A percentile compares a stretch with the other conserved stretches of the same genome.
These are phyloP conservation scores for Poeciliopsis turneri DNA, from an alignment of 2,797 vertebrate species.

Conservation along the genomic window DNA sequence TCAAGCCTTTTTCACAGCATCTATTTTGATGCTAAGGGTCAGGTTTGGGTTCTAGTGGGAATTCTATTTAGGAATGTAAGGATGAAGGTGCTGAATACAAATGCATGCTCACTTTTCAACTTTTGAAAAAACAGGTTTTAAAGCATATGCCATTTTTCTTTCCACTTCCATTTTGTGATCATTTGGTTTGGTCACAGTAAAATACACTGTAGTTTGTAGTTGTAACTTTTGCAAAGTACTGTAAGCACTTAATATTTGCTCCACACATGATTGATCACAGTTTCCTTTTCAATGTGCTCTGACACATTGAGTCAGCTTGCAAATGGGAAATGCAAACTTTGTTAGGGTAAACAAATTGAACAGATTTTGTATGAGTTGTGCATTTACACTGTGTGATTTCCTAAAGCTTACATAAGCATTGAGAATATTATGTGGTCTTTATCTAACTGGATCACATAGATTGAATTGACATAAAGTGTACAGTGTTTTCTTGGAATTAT, in stretches of 20 bases:
- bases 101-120: too few species aligned
- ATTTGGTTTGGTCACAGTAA: neutral
- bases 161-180: neutral
- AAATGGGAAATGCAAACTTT: slow-evolving; percentile 39
- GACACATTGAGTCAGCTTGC: slow-evolving; percentile 41
- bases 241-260: neutral
- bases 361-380: slow-evolving; percentile 33
- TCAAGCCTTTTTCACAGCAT: neutral
- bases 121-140: neutral
- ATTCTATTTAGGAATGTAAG: neutral
- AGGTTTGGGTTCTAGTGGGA: neutral
- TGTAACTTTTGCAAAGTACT: neutral
- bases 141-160: neutral
- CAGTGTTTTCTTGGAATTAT: neutral
- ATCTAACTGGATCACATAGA: neutral
- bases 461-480: neutral
- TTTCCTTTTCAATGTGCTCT: slow-evolving; percentile 45
- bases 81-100: neutral
- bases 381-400: neutral
- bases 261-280: slow-evolving; percentile 15
- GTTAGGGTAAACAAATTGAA: slow-evolving; percentile 20
- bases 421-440: neutral
- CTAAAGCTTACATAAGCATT: slow-evolving; percentile 18
- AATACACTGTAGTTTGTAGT: neutral
- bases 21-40: neutral